Conservation (phyloP, 2,113 vertebrate species). For the Toxotes chatareus region DNA sequence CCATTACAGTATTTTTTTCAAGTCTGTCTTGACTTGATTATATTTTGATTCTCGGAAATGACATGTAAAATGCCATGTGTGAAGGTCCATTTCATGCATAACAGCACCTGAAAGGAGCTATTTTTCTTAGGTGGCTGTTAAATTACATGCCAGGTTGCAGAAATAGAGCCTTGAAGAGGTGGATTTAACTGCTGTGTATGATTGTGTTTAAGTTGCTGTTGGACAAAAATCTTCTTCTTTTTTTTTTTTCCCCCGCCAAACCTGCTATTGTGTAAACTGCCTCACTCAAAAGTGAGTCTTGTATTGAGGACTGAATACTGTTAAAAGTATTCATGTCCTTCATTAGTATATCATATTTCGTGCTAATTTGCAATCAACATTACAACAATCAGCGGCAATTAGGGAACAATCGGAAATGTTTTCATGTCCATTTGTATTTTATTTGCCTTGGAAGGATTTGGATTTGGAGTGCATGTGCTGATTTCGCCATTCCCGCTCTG, state of each 20-base stretch:
- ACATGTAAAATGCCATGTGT: conserved; percentile 16
- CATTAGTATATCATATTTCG: conserved; percentile 33
- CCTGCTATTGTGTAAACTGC: neutral
- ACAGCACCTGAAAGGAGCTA: neutral
- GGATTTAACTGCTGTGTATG: neutral
- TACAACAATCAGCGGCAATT: conserved; percentile 58
- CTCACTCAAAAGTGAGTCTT: neutral
- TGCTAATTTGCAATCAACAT: conserved; percentile 41
- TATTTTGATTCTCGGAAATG: neutral
- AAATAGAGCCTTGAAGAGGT: neutral
- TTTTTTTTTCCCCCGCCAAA: too few relatives aligned
- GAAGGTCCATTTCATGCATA: conserved; percentile 28
- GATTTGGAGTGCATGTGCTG: conserved; percentile 52
- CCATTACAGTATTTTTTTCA: conserved; percentile 2
- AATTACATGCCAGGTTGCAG: conserved; percentile 7
- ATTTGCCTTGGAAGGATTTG: conserved; percentile 71
- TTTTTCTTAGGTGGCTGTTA: neutral
- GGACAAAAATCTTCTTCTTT: neutral
- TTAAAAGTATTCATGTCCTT: conserved; percentile 17
- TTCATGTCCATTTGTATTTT: conserved; percentile 60
- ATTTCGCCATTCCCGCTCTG: conserved; percentile 61
- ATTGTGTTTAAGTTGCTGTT: neutral
- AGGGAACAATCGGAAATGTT: conserved; percentile 66
- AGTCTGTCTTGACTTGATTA: conserved; percentile 6
- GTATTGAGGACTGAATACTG: neutral